Evolutionary conservation across 2,888 invertebrate species (phyloP).

Genomic region (Chrysolina haemoptera): DNA sequence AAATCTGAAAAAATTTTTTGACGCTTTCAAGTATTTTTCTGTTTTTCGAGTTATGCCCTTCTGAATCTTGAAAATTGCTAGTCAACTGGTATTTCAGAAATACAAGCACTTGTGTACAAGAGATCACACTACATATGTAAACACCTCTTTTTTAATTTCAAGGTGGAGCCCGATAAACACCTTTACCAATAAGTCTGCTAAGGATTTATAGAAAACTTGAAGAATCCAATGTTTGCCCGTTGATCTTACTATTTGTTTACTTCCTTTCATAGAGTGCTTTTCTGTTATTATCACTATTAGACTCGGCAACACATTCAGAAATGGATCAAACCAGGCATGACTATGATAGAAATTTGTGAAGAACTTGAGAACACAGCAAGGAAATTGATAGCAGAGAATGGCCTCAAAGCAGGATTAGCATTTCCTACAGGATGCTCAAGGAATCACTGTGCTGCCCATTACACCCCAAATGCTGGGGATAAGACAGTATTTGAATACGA

Average conservation of each 20-base stretch:
- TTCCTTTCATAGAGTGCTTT: background rate
- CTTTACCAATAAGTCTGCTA: too few species aligned
- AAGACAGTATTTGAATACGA: constrained; percentile 93
- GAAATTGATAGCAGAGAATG: constrained; percentile 93
- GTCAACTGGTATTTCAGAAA: too few species aligned
- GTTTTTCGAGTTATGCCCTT: too few species aligned
- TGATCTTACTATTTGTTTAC: background rate
- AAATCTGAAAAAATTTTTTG: too few species aligned
- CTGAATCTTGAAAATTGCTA: too few species aligned
- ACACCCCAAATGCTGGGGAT: constrained; percentile 98
- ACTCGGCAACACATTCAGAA: constrained; percentile 92
- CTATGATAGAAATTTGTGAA: constrained; percentile 98
- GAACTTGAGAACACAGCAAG: constrained; percentile 94
- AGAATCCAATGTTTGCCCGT: too few species aligned
- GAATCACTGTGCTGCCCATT: constrained; percentile 99
- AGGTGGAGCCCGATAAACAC: too few species aligned
- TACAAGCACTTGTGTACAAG: too few species aligned
- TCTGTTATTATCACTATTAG: constrained; percentile 65
- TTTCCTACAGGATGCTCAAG: constrained; percentile 89
- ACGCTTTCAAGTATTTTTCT: too few species aligned
- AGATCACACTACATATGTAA: too few species aligned
- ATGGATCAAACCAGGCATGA: constrained; percentile 98
- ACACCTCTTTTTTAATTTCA: too few species aligned
- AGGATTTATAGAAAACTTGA: too few species aligned
- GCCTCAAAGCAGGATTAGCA: constrained; percentile 92